Conservation (phyloP, 2,888 invertebrate species). For the Buathra laborator region DNA sequence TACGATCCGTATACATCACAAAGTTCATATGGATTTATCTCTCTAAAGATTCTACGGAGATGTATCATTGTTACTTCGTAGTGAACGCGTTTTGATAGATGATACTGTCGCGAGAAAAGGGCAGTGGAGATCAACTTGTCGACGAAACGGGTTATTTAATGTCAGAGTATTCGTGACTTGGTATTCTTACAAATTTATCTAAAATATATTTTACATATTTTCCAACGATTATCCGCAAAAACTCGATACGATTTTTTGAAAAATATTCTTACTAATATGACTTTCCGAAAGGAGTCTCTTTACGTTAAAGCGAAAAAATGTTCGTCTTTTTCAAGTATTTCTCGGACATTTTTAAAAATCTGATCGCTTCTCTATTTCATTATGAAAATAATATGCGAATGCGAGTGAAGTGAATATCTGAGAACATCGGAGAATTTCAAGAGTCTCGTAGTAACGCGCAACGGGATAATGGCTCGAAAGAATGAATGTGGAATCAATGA, state of each 20-base stretch:
- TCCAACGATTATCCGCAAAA: not conserved
- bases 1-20: not conserved
- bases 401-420: too few species aligned
- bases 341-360: too few species aligned
- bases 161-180: not conserved
- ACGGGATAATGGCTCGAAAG: not conserved
- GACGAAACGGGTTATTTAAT: not conserved
- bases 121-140: slow-evolving; percentile 29
- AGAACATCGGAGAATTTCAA: not conserved
- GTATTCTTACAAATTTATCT: not conserved
- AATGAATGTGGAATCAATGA: slow-evolving; percentile 48
- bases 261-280: too few species aligned
- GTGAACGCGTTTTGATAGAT: slow-evolving; percentile 17
- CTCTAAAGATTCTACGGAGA: slow-evolving; percentile 2
- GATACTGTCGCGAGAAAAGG: not conserved
- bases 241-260: not conserved
- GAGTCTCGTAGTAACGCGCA: not conserved
- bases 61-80: slow-evolving; percentile 5
- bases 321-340: too few species aligned
- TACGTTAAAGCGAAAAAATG: too few species aligned
- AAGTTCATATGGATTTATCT: not conserved
- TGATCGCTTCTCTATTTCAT: too few species aligned
- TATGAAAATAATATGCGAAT: too few species aligned
- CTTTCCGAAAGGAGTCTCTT: too few species aligned
- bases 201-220: not conserved